phyloP scores from a whole-genome alignment of 2,113 vertebrate species.

The Etheostoma spectabile region DNA sequence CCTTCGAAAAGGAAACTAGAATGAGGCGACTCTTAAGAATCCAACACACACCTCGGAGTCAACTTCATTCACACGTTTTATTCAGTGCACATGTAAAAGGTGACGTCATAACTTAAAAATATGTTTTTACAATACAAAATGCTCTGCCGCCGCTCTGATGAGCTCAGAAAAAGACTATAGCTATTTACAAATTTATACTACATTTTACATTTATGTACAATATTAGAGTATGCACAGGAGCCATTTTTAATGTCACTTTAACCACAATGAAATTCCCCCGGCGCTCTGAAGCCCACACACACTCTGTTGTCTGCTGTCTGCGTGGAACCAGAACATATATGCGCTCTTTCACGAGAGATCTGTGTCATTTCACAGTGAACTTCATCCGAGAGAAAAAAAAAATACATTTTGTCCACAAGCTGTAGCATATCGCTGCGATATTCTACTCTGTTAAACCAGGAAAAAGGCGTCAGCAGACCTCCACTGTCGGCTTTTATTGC shows the following conservation, averaged over 20 bases:
- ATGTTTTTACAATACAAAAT: conserved; percentile 51
- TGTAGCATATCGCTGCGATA: background rate
- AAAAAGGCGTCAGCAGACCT: conserved; percentile 47
- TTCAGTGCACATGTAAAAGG: conserved; percentile 79
- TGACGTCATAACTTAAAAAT: conserved; percentile 76
- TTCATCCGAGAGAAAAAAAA: background rate
- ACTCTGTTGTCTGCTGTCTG: background rate
- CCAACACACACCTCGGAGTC: background rate
- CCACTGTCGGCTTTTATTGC: conserved; percentile 53
- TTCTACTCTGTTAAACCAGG: conserved; percentile 18
- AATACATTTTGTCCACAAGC: conserved; percentile 2
- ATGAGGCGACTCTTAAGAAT: background rate
- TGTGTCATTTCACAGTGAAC: conserved; percentile 17
- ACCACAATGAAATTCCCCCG: conserved; percentile 16
- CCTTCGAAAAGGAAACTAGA: background rate
- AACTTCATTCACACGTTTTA: conserved; percentile 76
- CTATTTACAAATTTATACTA: conserved; percentile 63
- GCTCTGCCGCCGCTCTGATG: conserved; percentile 27
- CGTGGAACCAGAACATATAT: conserved; percentile 4
- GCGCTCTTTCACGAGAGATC: background rate
- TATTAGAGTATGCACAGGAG: background rate
- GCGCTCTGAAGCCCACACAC: background rate
- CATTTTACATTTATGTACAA: conserved; percentile 65
- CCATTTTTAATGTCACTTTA: background rate
- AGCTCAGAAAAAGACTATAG: conserved; percentile 23